Evolutionary conservation across 1,140 invertebrate genomes (phyloP), one percentile per base, ranked within the genome.

Genomic region (Onthophagus taurus): DNA sequence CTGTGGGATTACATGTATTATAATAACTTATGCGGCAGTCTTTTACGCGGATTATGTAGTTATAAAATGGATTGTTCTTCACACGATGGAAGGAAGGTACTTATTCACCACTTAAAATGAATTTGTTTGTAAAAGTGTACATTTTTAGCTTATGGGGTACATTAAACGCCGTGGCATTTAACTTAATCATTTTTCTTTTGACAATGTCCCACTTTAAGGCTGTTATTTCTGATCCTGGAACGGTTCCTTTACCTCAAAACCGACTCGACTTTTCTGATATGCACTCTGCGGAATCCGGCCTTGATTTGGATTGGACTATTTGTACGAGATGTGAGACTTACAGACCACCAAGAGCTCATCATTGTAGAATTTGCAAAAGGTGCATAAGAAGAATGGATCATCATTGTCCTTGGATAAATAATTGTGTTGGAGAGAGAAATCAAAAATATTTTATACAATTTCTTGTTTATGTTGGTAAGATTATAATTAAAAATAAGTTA

Each of bases 391-490:
- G 80, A 58, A 91, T 93, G 88, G 89, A 94, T 67, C 89, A 93
- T 69, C 89, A 92, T 67, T 93, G 86, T 69, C 83, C 83, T 43
- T 86, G 82, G 82, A 60, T 65, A 52, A 93, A 94, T 61, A 94
- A 94, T 65, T 94, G 90, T 68, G 89, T 94, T 21, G 90, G 90
- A 33, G 89, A 94, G 67, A 77, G 81, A 55, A 94, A 94, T 72
- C 89, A 94, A 69, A 93, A 91, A 62, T 94, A 85, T 69, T 94
- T 94, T 62, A 78, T 94, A 51, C 89, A 93, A 63, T 94, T 94
- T 70, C 70, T 94, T 36, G 75, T 92, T n/a, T 84, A 81, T 59
- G 80, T 84, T 42, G 78, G 77, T 52, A 60, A 38, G 37, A 37
- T 13, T n/a, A 37, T 9, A 7, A 7, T 33, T 6, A 8, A 33